Base-by-base conservation (phyloP, 2,888 invertebrate species). In the Hoplodrina blanda region DNA sequence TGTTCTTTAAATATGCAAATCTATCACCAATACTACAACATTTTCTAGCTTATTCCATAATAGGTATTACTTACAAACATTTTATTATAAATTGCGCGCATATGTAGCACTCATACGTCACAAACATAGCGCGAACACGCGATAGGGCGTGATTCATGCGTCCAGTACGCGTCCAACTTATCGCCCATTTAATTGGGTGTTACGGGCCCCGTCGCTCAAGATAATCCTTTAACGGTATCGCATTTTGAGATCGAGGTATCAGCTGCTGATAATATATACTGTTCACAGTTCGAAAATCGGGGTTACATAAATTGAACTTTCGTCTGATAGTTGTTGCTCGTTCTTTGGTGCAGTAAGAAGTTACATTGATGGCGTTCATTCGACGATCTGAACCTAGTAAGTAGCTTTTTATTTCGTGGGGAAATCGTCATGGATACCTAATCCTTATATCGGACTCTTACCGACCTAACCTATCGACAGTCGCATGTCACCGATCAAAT, bases 171-270 rank as follows among this genome's bases (percentile, higher is more conserved):
- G 86, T 90, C 86, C 88, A 90, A 90, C 88, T 86, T 91, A 91
- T 90, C 89, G 86, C 85, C 62, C 84, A 81, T 90, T 92, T 94
- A 94, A 94, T 93, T 93, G 93, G 93, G 90, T 92, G 92, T 90
- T 91, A 88, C 89, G 82, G 80, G 80, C 84, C 85, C 82, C 88
- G 92, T 93, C 94, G 91, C 89, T 93, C 92, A 91, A 92, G 90
- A 90, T 93, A 93, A 93, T 91, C 91, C 92, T 89, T 92, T 90
- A 93, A 91, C 93, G 89, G 92, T 92, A 92, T 92, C 87, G 73
- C 63, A 69, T 75, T 82, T 81, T 85, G 82, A 77, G 88, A 92
- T 92, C 91, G 88, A 81, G 82, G 89, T 90, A 93, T 92, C 92
- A 92, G 90, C 91, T 33, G 25, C 53, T 88, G 89, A 89, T 91